Base-by-base conservation (phyloP, 2,888 invertebrate genomes). In the Ormyrus pomaceus region DNA sequence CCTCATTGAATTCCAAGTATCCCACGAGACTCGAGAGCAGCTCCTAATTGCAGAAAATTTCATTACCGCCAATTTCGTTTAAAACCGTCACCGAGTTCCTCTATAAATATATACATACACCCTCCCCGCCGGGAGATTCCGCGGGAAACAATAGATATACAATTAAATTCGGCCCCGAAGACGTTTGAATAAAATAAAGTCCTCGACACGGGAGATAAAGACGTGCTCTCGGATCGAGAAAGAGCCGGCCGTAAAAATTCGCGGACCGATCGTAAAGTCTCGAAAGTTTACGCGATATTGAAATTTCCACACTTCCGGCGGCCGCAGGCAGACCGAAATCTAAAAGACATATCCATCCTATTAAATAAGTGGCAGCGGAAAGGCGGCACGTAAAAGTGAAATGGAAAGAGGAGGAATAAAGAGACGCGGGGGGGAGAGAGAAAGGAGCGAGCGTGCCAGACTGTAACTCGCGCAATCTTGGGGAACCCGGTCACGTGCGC, bases 401-500 rank as follows among this genome's bases (percentile, higher is more conserved):
- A 73, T 48, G 62, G 19, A 68, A 62, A 19, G 68, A 55, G 55
- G 64, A 70, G 56, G 56, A 62, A 53, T 34, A 34, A 53, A 62
- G 62, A 62, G 10, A n/a, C 75, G 66, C 56, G 34, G 48, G 34
- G 46, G 6, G 9, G 34, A 19, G 46, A 66, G 34, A 34, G 46
- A 48, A 65, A 56, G 55, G 34, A 34, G 5, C 53, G 55, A 58
- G 48, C 46, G 10, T 51, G 50, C 34, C 48, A 9, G 56, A 62
- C 51, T 76, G 76, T 80, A 74, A 78, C 72, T 70, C 76, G 72
- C 76, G 72, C 76, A 75, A 79, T 74, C 69, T 77, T 61, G 58
- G 46, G 34, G 51, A 75, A 83, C 53, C 75, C 69, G 64, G 83
- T 82, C 83, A 83, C 83, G 83, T 77, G 79, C 62, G 59, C 69